Evolutionary conservation across 2,888 invertebrate species (phyloP), one percentile per base, ranked within the genome.

Genomic region (Drosophila prostipennis): DNA sequence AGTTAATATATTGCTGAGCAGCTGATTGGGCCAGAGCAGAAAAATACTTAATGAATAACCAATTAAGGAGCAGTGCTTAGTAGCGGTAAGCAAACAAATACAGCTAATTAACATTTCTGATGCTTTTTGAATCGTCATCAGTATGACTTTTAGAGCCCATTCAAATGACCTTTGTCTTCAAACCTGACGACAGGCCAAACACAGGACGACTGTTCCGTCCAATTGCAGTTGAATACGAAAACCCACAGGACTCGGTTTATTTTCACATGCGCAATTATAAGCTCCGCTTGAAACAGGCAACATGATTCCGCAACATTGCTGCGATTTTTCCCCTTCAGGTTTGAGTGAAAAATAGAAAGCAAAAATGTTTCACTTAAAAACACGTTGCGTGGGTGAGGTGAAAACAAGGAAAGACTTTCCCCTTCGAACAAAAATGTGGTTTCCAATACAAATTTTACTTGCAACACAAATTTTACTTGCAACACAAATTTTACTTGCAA

Each of bases 11-110:
- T 19, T 11, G 42, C 42, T 42, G 16, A 42, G 42, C 16, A 19
- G 40, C 6, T 42, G 16, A 19, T 11, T 42, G 16, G n/a, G n/a
- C 4, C 8, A 2, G 40, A 58, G 53, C 36, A 68, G 57, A 14
- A 43, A 67, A 80, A 72, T 70, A 54, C 72, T 77, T 53, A 74
- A 81, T 87, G 82, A 85, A 82, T 85, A 79, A 70, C 79, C 81
- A 85, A 82, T 79, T 87, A 85, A 75, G 63, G 2, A 61, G 37
- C 34, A 4, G 34, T 34, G 11, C 10, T 34, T 19, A 11, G 42
- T 6, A 19, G 37, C 14, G 26, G 19, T n/a, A 59, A 36, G 58
- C 74, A 87, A 82, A 79, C 77, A 82, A 87, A 85, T 73, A 72
- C 56, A 65, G 54, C 85, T 75, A 87, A 82, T 82, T 82, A 87